Percentiles rank a stretch among this genome's conserved stretches.
These are phyloP conservation scores for Maniola hyperantus DNA, from an alignment of 2,888 invertebrate species.

Conservation along the genomic window DNA sequence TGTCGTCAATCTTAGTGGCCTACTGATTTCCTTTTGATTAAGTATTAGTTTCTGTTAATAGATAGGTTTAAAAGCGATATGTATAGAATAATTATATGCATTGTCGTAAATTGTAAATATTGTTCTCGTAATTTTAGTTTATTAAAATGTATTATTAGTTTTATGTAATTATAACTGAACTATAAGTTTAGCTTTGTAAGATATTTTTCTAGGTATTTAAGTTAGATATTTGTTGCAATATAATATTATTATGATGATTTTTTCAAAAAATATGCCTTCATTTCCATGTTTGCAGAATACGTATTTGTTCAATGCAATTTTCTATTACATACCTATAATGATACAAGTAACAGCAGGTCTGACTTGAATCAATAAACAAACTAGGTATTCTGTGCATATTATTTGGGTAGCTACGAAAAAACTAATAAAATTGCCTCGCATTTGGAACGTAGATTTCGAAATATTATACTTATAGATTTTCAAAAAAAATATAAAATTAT, in stretches of 20 bases:
- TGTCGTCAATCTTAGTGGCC: constrained; percentile 76
- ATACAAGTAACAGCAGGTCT: constrained; percentile 77
- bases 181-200: constrained; percentile 73
- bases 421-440: constrained; percentile 81
- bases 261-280: constrained; percentile 46
- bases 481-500: constrained; percentile 69
- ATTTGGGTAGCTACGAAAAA: constrained; percentile 58
- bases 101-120: constrained; percentile 77
- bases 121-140: constrained; percentile 77
- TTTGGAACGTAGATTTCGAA: constrained; percentile 82
- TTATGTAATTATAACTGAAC: constrained; percentile 53
- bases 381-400: constrained; percentile 56
- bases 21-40: constrained; percentile 70
- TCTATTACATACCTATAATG: constrained; percentile 43
- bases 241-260: constrained; percentile 47
- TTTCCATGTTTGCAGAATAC: constrained; percentile 43
- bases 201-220: constrained; percentile 65
- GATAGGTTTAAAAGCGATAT: constrained; percentile 76
- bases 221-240: constrained; percentile 77
- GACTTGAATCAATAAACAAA: constrained; percentile 45
- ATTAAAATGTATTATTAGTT: constrained; percentile 78
- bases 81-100: constrained; percentile 73
- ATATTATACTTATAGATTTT: constrained; percentile 73
- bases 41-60: constrained; percentile 74
- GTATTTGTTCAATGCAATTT: constrained; percentile 53